A percentile compares a stretch with the other conserved stretches of the same genome.
These are phyloP conservation scores for Penaeus monodon DNA, from an alignment of 2,888 invertebrate genomes.

Conservation along the genomic window DNA sequence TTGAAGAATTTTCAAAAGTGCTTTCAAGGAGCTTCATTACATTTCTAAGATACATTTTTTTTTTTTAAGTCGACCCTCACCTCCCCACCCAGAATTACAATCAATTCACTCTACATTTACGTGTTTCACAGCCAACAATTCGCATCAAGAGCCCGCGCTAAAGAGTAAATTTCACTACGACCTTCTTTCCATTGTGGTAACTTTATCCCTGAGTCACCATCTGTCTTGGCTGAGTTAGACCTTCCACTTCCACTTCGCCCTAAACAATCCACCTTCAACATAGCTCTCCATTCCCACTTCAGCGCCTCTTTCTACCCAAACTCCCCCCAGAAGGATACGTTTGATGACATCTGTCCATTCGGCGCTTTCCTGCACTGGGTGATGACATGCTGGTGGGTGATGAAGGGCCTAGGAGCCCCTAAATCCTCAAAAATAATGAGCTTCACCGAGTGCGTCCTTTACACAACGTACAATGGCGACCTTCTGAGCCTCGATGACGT, in stretches of 20 bases:
- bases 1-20: no score
- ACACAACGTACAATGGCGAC: slow-evolving; percentile 49
- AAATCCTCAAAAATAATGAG: slow-evolving; percentile 45
- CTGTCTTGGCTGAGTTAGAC: no score
- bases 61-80: no score
- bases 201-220: no score
- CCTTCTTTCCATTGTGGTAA: not conserved
- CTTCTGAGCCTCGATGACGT: slow-evolving; percentile 57
- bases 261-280: no score
- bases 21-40: no score
- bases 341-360: slow-evolving; percentile 99
- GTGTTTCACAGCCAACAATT: no score
- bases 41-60: no score
- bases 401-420: slow-evolving; percentile 32
- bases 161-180: not conserved
- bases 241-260: no score
- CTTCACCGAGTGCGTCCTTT: slow-evolving; percentile 43
- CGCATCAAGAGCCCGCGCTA: no score
- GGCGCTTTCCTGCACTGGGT: slow-evolving; percentile 99
- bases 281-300: not conserved
- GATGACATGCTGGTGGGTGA: slow-evolving; percentile 84
- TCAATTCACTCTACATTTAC: no score
- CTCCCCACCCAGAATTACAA: no score
- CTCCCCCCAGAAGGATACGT: slow-evolving; percentile 74
- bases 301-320: not conserved